A percentile compares a stretch with the other conserved stretches of the same genome.
Evolutionary conservation across 2,113 vertebrate species (phyloP).

Genomic region (Ivindomyrus marchei): DNA sequence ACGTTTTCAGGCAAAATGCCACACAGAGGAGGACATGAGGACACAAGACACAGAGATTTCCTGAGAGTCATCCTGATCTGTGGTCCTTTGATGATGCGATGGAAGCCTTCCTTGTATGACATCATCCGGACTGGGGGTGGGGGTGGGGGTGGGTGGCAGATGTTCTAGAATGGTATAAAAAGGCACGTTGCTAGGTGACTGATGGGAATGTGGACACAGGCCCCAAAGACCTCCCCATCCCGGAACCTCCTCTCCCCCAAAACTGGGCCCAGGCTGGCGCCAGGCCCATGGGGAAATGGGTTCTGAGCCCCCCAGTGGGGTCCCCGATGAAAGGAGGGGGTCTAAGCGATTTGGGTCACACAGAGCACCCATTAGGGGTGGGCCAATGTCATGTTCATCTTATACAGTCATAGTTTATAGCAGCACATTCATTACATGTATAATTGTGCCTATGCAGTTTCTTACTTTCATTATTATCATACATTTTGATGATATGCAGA

Average conservation of each 20-base stretch:
- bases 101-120: not conserved
- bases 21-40: not conserved
- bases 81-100: not conserved
- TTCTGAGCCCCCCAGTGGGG: not conserved
- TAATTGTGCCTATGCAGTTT: not conserved
- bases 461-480: not conserved
- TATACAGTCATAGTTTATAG: not conserved
- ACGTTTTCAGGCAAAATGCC: not conserved
- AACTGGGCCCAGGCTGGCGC: not conserved
- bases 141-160: not conserved
- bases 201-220: not conserved
- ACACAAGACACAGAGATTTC: not conserved
- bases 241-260: not conserved
- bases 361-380: not conserved
- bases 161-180: slow-evolving; percentile 14
- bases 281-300: not conserved
- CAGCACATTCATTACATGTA: not conserved
- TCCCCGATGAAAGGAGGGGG: not conserved
- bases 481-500: not conserved
- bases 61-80: not conserved
- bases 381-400: not conserved
- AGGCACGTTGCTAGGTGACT: slow-evolving; percentile 19
- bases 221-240: not conserved
- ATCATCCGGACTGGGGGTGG: not conserved
- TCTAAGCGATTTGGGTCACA: not conserved